Base-by-base conservation (phyloP, 64 coral and sea anemone species). In the Montipora efflorescens region DNA sequence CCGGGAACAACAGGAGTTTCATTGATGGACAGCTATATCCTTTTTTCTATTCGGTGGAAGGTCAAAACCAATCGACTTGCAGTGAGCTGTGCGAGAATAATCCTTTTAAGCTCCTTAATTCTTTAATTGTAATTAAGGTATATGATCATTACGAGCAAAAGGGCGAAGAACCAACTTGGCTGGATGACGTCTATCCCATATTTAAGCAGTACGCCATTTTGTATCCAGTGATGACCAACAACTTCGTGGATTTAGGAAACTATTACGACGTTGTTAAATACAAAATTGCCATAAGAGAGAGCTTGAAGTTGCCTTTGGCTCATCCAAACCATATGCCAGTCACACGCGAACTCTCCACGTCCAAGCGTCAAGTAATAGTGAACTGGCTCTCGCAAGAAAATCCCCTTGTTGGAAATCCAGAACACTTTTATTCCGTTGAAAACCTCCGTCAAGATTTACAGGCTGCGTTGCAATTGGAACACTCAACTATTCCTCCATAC, bases 271-370 rank as follows among this genome's bases (percentile, higher is more conserved):
- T 97, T 11, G 58, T 51, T 16, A 52, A 59, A 4, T 50, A 76
- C 18, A 87, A 58, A 6, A 87, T 44, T 1, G 59, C 82, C 9
- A 97, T 94, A 7, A 87, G 23, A 89, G 78, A 89, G 83, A 94
- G 83, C 7, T 76, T 97, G 78, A 64, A 83, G 19, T 53, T 97
- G 18, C 92, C 96, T 12, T 67, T 79, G 18, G 88, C 77, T 1
- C 93, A 97, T 71, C 92, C 96, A 59, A 97, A 97, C 71, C 77
- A 95, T 75, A 97, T 97, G 96, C 96, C 96, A 2, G 89, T 95
- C 0, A 90, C 96, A 67, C 74, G 96, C 73, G 96, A 97, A 59
- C 70, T 97, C 59, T 97, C 96, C 3, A 16, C 48, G 61, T 78
- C 74, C 47, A 97, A 97, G 48, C 84, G 84, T 44, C 25, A 84